These are phyloP conservation scores for Melanostoma mellinum DNA, from an alignment of 2,888 invertebrate species.

Conservation along the genomic window DNA sequence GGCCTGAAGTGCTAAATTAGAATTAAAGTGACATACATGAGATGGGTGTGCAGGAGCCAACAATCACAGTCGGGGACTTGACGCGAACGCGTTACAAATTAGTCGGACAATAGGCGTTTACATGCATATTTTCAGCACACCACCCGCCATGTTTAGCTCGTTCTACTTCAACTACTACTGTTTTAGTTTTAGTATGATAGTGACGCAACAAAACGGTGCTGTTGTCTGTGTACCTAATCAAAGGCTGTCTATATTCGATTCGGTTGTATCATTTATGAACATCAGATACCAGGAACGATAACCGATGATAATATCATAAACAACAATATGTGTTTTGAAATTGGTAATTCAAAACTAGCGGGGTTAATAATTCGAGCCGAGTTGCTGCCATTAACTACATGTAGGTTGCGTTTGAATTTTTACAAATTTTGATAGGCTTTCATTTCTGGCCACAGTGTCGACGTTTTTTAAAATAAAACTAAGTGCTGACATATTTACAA, in stretches of 20 bases:
- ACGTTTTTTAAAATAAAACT: too few species aligned
- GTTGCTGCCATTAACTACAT: neutral
- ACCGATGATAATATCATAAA: constrained; percentile 16
- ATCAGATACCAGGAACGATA: constrained; percentile 9
- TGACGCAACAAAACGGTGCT: constrained; percentile 2
- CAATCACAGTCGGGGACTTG: constrained; percentile 30
- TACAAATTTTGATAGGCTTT: too few species aligned
- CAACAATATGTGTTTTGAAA: constrained; percentile 16
- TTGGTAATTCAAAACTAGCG: constrained; percentile 13
- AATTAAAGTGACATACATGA: constrained; percentile 55
- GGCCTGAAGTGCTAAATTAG: constrained; percentile 45
- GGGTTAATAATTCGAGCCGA: neutral
- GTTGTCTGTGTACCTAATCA: constrained; percentile 14
- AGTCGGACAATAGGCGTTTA: constrained; percentile 52
- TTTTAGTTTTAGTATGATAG: neutral
- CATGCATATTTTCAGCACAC: neutral
- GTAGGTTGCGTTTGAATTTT: neutral
- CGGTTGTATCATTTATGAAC: constrained; percentile 26
- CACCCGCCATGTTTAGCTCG: neutral
- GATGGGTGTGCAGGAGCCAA: constrained; percentile 47
- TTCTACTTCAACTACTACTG: neutral
- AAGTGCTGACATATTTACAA: too few species aligned
- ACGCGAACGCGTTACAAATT: constrained; percentile 53
- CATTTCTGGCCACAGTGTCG: too few species aligned
- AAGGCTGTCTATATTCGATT: constrained; percentile 18